Evolutionary conservation across 2,113 vertebrate genomes (phyloP).

Genomic region (Lophura nycthemera): DNA sequence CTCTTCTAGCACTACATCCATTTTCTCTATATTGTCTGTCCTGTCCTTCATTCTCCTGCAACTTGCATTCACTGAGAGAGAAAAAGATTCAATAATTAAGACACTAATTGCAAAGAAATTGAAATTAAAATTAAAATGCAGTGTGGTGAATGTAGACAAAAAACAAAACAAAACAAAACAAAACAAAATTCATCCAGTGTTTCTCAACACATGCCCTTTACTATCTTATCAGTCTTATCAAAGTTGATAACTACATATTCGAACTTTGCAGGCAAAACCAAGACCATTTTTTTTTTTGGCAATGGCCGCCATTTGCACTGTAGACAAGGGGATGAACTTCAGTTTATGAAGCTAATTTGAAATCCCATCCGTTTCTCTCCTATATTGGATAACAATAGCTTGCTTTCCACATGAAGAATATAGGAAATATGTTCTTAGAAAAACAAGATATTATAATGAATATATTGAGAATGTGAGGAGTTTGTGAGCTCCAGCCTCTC

Average conservation of each 20-base stretch:
- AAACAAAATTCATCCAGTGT: background rate
- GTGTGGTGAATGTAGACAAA: background rate
- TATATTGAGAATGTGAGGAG: background rate
- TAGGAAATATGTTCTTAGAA: background rate
- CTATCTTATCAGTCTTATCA: fast-evolving
- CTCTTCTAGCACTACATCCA: background rate
- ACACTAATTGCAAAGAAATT: background rate
- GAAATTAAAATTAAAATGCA: background rate
- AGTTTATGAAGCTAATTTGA: background rate
- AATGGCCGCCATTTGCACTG: background rate
- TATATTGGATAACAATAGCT: fast-evolving
- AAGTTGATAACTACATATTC: background rate
- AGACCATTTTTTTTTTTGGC: background rate
- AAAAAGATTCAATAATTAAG: background rate
- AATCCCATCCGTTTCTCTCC: fast-evolving
- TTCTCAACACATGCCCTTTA: background rate
- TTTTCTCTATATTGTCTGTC: background rate
- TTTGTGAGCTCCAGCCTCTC: background rate
- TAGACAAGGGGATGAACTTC: background rate
- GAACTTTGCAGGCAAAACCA: background rate
- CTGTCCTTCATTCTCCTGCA: background rate
- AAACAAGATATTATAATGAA: background rate
- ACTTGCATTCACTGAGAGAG: background rate
- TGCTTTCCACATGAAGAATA: background rate
- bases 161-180: too few relatives aligned